Percentiles rank a stretch among this genome's conserved stretches.
phyloP scores from a whole-genome alignment of 2,797 vertebrate species.

The Phalloptychus januarius region DNA sequence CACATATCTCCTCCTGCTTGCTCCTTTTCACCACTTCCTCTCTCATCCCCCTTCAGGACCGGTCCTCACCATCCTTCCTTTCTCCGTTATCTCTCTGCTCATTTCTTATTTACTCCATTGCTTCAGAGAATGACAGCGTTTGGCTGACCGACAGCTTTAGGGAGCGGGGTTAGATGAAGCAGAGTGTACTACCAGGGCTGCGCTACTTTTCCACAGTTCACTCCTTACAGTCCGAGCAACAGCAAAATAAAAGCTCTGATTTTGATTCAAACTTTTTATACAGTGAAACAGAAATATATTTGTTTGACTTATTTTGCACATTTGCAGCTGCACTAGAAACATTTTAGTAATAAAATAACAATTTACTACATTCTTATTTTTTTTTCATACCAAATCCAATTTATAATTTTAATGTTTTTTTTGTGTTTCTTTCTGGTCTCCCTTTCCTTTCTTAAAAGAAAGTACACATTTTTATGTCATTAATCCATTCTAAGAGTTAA shows the following conservation, averaged over 20 bases:
- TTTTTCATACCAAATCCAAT: too few species aligned
- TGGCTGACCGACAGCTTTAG: conserved; percentile 11
- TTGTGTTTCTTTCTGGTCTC: too few species aligned
- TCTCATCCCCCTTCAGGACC: conserved; percentile 19
- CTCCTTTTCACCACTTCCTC: conserved; percentile 35
- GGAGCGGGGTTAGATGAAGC: conserved; percentile 13
- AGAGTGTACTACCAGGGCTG: neutral
- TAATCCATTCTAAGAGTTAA: too few species aligned
- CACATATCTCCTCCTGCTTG: conserved; percentile 26
- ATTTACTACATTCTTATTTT: too few species aligned
- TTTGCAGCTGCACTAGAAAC: neutral
- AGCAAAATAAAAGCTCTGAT: neutral
- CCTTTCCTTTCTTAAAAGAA: too few species aligned
- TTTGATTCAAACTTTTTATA: neutral
- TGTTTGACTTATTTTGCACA: neutral
- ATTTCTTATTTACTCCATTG: conserved; percentile 47
- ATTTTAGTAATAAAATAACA: neutral
- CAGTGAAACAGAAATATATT: neutral
- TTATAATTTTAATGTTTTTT: too few species aligned
- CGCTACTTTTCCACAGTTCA: neutral
- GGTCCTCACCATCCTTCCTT: conserved; percentile 18
- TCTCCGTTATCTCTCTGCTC: conserved; percentile 5
- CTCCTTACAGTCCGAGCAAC: conserved; percentile 1
- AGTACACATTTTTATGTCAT: too few species aligned
- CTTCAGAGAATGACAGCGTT: conserved; percentile 7